These are phyloP conservation scores for Gopherus evgoodei DNA, from an alignment of 2,113 vertebrate genomes.

Conservation along the genomic window DNA sequence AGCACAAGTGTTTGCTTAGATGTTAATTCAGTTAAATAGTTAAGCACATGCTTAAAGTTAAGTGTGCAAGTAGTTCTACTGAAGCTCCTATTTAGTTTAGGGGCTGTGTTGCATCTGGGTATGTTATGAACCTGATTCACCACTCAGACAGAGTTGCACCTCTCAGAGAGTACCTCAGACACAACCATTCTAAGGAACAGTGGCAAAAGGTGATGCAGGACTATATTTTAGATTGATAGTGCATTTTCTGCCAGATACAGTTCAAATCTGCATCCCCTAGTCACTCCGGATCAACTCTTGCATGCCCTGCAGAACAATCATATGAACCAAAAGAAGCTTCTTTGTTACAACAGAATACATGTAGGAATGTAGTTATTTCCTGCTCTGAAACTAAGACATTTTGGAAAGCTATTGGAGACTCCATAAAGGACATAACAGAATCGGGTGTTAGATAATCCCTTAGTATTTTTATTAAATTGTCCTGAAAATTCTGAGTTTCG, in stretches of 20 bases:
- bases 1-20: background rate
- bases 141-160: background rate
- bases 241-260: background rate
- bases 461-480: no score
- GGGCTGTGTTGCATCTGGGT: background rate
- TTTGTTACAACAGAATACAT: no score
- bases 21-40: rapidly evolving
- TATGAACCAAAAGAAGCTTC: no score
- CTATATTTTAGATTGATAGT: no score
- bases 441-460: no score
- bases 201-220: no score
- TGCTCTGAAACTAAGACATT: background rate
- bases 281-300: no score
- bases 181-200: background rate
- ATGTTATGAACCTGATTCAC: background rate
- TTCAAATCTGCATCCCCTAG: background rate
- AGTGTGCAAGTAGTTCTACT: background rate
- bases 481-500: no score
- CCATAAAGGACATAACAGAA: background rate
- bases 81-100: background rate
- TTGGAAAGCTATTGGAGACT: background rate
- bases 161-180: background rate
- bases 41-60: background rate
- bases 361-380: no score
- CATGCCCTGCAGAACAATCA: no score